Evolutionary conservation across 2,113 vertebrate species (phyloP).

Genomic region (Cyanistes caeruleus): DNA sequence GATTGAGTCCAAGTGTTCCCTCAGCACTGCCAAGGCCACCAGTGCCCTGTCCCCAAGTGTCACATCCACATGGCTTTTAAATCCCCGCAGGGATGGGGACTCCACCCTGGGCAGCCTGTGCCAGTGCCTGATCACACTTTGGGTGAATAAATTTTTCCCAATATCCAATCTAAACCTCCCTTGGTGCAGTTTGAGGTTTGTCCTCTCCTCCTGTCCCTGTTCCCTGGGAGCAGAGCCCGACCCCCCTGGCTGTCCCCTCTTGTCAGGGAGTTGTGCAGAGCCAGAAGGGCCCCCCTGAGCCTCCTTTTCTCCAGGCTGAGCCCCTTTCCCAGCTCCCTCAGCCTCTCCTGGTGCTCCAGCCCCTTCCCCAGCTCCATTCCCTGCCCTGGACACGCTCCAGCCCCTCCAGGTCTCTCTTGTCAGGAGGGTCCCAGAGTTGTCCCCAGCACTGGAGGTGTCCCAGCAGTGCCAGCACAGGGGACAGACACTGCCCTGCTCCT

Average conservation of each 20-base stretch:
- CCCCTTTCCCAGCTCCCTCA: neutral
- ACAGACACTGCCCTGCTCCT: too few relatives aligned
- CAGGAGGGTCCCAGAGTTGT: too few relatives aligned
- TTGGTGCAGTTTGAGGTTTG: rapidly evolving
- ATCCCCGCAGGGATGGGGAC: neutral
- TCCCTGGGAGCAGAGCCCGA: neutral
- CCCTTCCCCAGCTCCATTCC: neutral
- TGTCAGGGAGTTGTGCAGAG: neutral
- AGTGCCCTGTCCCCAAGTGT: rapidly evolving
- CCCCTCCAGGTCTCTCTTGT: too few relatives aligned
- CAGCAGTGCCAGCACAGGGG: too few relatives aligned
- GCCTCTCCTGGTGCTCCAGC: neutral
- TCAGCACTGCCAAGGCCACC: neutral
- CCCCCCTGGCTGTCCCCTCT: neutral
- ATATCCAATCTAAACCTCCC: neutral
- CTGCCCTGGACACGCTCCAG: neutral
- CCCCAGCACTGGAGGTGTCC: too few relatives aligned
- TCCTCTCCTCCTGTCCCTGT: rapidly evolving
- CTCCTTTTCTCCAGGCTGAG: neutral
- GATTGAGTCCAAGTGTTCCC: rapidly evolving
- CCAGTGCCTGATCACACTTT: neutral
- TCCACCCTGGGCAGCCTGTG: neutral
- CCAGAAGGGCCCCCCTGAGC: neutral
- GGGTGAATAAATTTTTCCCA: neutral
- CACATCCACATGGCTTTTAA: neutral